Evolutionary conservation across 2,888 invertebrate genomes (phyloP).

Genomic region (Apodemia duryi): DNA sequence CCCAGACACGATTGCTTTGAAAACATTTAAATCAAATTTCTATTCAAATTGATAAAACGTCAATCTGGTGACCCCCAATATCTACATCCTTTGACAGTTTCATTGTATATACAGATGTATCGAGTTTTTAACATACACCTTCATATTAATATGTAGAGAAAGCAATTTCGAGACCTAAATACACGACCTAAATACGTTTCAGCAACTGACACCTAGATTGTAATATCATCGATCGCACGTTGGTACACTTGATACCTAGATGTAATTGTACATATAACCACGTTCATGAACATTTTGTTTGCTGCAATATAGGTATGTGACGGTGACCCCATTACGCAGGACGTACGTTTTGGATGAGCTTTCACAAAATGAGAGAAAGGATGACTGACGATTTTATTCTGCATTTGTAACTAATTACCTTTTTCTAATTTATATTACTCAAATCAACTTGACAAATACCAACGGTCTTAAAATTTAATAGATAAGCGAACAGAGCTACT

Average conservation of each 20-base stretch:
- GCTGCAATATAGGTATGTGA: neutral
- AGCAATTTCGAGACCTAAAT: constrained; percentile 4
- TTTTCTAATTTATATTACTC: neutral
- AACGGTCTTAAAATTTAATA: no score
- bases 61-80: no score
- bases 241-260: constrained; percentile 10
- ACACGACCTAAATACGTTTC: constrained; percentile 28
- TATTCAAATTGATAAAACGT: no score
- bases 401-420: neutral
- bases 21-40: no score
- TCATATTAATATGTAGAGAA: neutral
- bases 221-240: constrained; percentile 27
- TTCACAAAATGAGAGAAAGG: neutral
- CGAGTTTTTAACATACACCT: no score
- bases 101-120: no score
- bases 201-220: constrained; percentile 29
- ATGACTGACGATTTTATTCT: neutral
- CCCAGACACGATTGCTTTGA: no score
- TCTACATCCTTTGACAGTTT: no score
- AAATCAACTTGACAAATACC: no score
- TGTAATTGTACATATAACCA: constrained; percentile 9
- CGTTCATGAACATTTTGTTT: neutral
- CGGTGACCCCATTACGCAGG: neutral
- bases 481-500: no score
- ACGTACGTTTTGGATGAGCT: neutral